Evolutionary conservation across 2,113 vertebrate genomes (phyloP), one percentile per base, ranked within the genome.

Genomic region (Hipposideros armiger): DNA sequence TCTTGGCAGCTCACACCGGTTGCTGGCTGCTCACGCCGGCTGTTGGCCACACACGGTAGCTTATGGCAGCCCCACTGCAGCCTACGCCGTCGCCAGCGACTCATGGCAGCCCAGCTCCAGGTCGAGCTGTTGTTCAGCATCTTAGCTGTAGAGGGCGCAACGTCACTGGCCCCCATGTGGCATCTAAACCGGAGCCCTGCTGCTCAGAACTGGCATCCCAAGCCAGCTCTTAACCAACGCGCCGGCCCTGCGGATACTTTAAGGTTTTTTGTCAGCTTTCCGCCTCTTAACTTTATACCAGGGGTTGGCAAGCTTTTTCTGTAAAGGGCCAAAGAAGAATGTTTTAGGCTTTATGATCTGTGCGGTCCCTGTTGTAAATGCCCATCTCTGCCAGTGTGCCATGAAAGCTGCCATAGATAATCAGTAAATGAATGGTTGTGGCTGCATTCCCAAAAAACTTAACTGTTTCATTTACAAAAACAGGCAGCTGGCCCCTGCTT

Each of bases 231-330:
- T 36, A 36, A 36, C 36, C 36, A 36, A 36, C 36, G 36, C 36
- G 36, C 36, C 36, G 36, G 36, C 36, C 36, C 36, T 2, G 36
- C 36, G 36, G 36, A 36, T 36, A 36, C 81, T 64, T 88, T 66
- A 92, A 95, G 32, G 6, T 56, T 94, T 85, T 92, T 66, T 60
- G 90, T 85, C 32, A 58, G 13, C 56, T 95, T 87, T 90, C 19
- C 40, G 16, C 32, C 16, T 28, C 26, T 69, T 91, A 52, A 58
- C 50, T 90, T 67, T 96, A 30, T 83, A 62, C 32, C 15, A 47
- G 58, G 19, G 9, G 66, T 85, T 91, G 80, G 64, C 30, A 62
- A 66, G n/a, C 64, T 36, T 93, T 90, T 80, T 80, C 69, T 54
- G 36, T 85, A n/a, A 95, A 86, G 70, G n/a, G 15, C 36, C 36